These are phyloP conservation scores for Danaus melanippus DNA, from an alignment of 1,140 invertebrate species.

Conservation along the genomic window DNA sequence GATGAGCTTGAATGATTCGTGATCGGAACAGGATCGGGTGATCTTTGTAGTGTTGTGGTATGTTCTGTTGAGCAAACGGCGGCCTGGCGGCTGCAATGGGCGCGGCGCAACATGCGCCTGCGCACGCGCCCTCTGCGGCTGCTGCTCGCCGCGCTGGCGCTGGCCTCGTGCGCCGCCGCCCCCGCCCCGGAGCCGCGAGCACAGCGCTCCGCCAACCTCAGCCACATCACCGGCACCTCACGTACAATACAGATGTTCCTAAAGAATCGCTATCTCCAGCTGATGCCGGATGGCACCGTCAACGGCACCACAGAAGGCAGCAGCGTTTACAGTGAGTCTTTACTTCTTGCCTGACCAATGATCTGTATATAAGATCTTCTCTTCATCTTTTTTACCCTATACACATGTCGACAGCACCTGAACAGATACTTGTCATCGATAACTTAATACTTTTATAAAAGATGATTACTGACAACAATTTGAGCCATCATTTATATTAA, in stretches of 20 bases:
- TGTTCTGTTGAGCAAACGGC: slow-evolving; percentile 58
- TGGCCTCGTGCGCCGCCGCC: slow-evolving; percentile 57
- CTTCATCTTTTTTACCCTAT: too few species aligned
- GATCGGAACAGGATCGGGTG: slow-evolving; percentile 6
- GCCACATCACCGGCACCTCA: slow-evolving; percentile 80
- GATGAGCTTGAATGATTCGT: slow-evolving; percentile 5
- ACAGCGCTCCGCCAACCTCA: slow-evolving; percentile 80
- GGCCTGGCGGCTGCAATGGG: slow-evolving; percentile 61
- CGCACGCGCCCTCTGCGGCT: slow-evolving; percentile 60
- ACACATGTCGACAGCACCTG: too few species aligned
- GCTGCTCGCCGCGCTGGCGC: slow-evolving; percentile 56
- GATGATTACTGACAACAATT: too few species aligned
- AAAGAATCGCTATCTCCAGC: slow-evolving; percentile 83
- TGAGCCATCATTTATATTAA: too few species aligned
- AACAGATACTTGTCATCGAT: not conserved
- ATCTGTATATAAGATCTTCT: not conserved
- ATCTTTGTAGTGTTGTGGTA: slow-evolving; percentile 27
- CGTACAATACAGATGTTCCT: slow-evolving; percentile 86
- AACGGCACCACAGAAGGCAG: slow-evolving; percentile 82
- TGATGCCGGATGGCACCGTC: slow-evolving; percentile 84
- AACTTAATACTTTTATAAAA: too few species aligned
- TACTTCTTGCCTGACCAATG: not conserved
- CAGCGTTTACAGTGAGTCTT: slow-evolving; percentile 85
- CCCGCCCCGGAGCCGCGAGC: slow-evolving; percentile 64
- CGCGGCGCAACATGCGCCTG: slow-evolving; percentile 62